Conservation (phyloP, 2,113 vertebrate genomes). For the Synchiropus splendidus region DNA sequence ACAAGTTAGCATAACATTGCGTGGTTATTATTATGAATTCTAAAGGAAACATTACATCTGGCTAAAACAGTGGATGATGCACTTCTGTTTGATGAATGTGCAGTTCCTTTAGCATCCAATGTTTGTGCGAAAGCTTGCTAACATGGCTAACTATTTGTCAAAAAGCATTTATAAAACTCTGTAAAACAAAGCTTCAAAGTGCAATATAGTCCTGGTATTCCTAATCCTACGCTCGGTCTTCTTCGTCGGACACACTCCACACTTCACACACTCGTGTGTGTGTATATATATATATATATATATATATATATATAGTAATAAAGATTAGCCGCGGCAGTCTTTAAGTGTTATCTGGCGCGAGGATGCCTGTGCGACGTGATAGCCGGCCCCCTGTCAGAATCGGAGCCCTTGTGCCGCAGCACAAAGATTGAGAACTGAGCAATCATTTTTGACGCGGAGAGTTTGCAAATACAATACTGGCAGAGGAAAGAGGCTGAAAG, state of each 20-base stretch:
- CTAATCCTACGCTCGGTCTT: slow-evolving; percentile 47
- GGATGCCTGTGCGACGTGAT: slow-evolving; percentile 50
- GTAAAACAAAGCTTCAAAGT: slow-evolving; percentile 35
- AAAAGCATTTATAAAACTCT: slow-evolving; percentile 31
- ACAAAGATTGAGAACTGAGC: slow-evolving; percentile 57
- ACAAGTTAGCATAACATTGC: no score
- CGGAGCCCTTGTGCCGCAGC: slow-evolving; percentile 24
- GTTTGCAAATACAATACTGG: slow-evolving; percentile 61
- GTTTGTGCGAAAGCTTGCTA: slow-evolving; percentile 22
- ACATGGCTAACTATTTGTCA: slow-evolving; percentile 57
- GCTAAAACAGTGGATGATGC: no score
- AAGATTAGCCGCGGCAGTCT: slow-evolving; percentile 31
- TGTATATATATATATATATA: no score
- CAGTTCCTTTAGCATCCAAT: slow-evolving; percentile 7
- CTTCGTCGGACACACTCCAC: slow-evolving; percentile 44
- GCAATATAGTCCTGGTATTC: slow-evolving; percentile 41
- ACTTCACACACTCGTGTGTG: no score
- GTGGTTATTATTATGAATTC: no score
- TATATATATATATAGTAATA: slow-evolving; percentile 30
- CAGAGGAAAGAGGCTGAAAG: slow-evolving; percentile 50
- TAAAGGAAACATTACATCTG: no score
- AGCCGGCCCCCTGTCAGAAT: slow-evolving; percentile 49
- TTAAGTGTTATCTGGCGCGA: slow-evolving; percentile 43
- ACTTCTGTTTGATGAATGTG: no score
- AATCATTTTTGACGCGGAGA: slow-evolving; percentile 53